phyloP scores from a whole-genome alignment of 2,888 invertebrate genomes.

The Heliconius sara region DNA sequence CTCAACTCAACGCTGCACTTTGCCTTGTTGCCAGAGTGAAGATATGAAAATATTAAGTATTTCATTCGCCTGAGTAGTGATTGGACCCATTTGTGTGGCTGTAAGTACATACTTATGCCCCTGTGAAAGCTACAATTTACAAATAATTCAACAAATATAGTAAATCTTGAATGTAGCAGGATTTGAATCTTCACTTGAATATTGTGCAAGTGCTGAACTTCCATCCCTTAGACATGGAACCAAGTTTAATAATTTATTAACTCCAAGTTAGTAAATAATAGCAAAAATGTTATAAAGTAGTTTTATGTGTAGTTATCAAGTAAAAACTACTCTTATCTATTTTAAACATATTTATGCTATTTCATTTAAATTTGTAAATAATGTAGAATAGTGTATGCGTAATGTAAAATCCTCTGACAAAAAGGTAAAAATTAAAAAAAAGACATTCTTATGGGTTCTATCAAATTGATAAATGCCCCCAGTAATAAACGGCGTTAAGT shows the following conservation, averaged over 20 bases:
- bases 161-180: not conserved
- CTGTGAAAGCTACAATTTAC: too few relatives aligned
- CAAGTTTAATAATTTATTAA: slow-evolving; percentile 5
- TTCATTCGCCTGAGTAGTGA: too few relatives aligned
- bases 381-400: not conserved
- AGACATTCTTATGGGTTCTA: too few relatives aligned
- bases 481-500: too few relatives aligned
- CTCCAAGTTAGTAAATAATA: slow-evolving; percentile 9
- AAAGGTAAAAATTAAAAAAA: too few relatives aligned
- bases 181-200: not conserved
- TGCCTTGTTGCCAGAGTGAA: too few relatives aligned
- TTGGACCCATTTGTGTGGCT: too few relatives aligned
- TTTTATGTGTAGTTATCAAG: not conserved
- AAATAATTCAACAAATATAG: not conserved
- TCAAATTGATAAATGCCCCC: too few relatives aligned
- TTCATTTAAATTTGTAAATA: not conserved
- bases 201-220: not conserved
- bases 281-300: not conserved
- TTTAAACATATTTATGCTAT: not conserved
- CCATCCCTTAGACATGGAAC: not conserved
- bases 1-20: too few relatives aligned
- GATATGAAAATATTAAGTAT: too few relatives aligned
- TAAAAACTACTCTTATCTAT: not conserved
- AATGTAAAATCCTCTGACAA: too few relatives aligned
- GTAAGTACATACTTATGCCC: too few relatives aligned